These are phyloP conservation scores for Pristionchus entomophagus DNA, from an alignment of 2,888 invertebrate genomes.

Conservation along the genomic window DNA sequence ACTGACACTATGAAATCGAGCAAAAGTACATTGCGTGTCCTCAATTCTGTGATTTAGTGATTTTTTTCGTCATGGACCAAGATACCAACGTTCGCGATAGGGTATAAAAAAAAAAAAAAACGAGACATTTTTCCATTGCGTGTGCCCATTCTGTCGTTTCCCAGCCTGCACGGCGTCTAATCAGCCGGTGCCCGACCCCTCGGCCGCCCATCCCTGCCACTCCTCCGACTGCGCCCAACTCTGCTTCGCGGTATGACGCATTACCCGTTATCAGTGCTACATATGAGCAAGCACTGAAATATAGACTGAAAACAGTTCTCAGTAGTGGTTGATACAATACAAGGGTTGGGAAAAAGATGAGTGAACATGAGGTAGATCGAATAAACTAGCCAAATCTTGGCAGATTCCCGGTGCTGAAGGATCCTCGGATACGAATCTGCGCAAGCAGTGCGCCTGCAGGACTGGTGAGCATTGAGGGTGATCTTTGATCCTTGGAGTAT, in stretches of 20 bases:
- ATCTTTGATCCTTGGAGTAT: conserved; percentile 31
- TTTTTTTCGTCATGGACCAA: too few species aligned
- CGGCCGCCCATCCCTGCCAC: conserved; percentile 72
- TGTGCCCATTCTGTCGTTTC: neutral
- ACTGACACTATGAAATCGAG: neutral
- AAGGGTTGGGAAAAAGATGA: too few species aligned
- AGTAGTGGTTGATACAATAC: too few species aligned
- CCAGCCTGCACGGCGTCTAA: conserved; percentile 69
- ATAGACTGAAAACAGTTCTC: too few species aligned
- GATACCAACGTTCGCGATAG: neutral
- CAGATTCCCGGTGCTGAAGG: conserved; percentile 54
- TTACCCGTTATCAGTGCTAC: too few species aligned
- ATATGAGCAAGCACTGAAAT: too few species aligned
- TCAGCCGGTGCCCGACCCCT: conserved; percentile 71
- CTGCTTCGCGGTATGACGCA: conserved; percentile 87
- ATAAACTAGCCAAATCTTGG: too few species aligned
- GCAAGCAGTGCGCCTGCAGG: conserved; percentile 70
- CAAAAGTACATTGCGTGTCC: too few species aligned
- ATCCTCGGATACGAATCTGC: conserved; percentile 54
- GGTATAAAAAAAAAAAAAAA: too few species aligned
- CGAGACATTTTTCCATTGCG: neutral
- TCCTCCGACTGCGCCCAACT: conserved; percentile 95
- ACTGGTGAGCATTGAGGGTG: conserved; percentile 56
- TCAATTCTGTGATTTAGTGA: too few species aligned
- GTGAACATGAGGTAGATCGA: too few species aligned